Percentiles rank a stretch among this genome's conserved stretches.
phyloP scores from a whole-genome alignment of 2,888 invertebrate genomes.

The Tipula unca region DNA sequence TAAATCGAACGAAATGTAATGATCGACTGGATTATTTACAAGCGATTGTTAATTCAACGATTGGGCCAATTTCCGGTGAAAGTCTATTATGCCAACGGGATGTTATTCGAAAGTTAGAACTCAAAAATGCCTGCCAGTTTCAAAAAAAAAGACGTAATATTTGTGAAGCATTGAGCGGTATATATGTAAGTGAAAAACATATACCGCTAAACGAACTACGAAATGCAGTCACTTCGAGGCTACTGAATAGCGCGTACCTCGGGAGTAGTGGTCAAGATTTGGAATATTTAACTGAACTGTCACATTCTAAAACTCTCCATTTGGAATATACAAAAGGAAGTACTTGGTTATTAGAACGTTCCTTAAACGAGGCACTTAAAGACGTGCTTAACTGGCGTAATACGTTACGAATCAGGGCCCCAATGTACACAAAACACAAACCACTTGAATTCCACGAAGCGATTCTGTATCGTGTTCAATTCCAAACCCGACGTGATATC shows the following conservation, averaged over 20 bases:
- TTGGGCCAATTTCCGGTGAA: not conserved
- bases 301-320: not conserved
- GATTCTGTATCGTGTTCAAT: not conserved
- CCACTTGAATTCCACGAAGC: not conserved
- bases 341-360: not conserved
- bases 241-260: not conserved
- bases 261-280: not conserved
- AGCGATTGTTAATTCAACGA: not conserved
- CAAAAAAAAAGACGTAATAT: not conserved
- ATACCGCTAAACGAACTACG: not conserved
- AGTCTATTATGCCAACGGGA: not conserved
- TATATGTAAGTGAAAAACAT: not conserved
- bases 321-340: not conserved
- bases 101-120: not conserved
- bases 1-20: not conserved
- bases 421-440: not conserved
- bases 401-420: not conserved
- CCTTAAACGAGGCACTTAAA: not conserved
- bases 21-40: not conserved
- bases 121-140: not conserved
- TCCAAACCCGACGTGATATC: slow-evolving; percentile 19
- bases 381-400: not conserved
- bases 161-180: not conserved
- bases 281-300: not conserved
- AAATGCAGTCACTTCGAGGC: not conserved